A percentile compares a stretch with the other conserved stretches of the same genome.
Evolutionary conservation across 2,888 invertebrate species (phyloP).

Genomic region (Sturmia bella): DNA sequence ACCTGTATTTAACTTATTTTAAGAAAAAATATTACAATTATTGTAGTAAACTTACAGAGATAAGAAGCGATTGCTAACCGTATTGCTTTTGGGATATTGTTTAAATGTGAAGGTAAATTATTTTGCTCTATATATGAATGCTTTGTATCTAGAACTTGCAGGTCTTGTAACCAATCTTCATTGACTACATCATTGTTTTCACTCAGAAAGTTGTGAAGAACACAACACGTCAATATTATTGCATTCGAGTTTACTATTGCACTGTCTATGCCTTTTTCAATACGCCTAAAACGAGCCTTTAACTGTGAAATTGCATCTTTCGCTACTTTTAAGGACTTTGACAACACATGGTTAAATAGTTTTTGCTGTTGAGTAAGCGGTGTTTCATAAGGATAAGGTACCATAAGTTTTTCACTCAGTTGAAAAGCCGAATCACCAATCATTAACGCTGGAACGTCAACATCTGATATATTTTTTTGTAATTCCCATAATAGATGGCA

Average conservation of each 20-base stretch:
- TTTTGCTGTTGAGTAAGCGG: neutral
- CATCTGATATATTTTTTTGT: constrained; percentile 2
- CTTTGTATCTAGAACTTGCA: neutral
- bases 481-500: neutral
- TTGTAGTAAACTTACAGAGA: constrained; percentile 26
- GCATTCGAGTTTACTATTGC: neutral
- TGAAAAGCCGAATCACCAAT: neutral
- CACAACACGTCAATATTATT: constrained; percentile 3
- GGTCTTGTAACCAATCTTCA: neutral
- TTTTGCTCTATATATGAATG: neutral
- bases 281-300: neutral
- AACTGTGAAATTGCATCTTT: neutral
- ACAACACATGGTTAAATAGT: neutral
- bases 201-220: constrained; percentile 11
- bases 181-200: constrained; percentile 6
- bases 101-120: neutral
- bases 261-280: neutral
- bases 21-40: no score
- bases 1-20: no score
- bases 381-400: neutral
- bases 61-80: constrained; percentile 30
- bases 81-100: constrained; percentile 20
- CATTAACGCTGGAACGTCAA: constrained; percentile 1
- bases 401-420: constrained; percentile 2
- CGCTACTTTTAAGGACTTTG: neutral